Evolutionary conservation across 2,113 vertebrate genomes (phyloP).

Genomic region (Alectura lathami): DNA sequence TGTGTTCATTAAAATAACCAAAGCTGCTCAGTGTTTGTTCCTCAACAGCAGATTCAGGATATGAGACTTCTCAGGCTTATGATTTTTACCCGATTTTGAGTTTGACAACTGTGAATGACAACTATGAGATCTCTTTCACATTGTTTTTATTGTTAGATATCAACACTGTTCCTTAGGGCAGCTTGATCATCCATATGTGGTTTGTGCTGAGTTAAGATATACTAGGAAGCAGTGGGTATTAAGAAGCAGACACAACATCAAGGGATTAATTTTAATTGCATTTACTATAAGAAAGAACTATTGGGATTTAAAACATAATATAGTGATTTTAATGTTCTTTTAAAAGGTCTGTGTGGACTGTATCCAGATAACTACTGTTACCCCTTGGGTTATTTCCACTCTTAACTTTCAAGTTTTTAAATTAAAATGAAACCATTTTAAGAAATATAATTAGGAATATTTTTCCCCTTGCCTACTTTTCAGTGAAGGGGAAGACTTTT

Average conservation of each 20-base stretch:
- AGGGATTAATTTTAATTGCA: constrained; percentile 60
- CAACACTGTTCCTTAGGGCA: not conserved
- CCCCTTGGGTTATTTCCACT: constrained; percentile 12
- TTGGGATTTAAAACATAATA: constrained; percentile 34
- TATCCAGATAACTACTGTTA: not conserved
- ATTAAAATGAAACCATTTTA: constrained; percentile 39
- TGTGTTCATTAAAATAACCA: constrained; percentile 70
- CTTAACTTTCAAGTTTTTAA: constrained; percentile 8
- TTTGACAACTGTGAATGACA: not conserved
- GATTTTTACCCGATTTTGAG: not conserved
- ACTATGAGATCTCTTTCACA: not conserved
- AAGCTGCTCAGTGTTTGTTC: constrained; percentile 50
- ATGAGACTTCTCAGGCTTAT: not conserved
- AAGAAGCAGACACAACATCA: constrained; percentile 24
- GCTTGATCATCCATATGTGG: not conserved
- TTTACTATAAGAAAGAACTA: constrained; percentile 38
- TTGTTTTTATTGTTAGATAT: constrained; percentile 13
- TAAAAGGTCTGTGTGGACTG: not conserved
- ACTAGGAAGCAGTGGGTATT: constrained; percentile 4
- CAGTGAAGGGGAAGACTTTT: not conserved
- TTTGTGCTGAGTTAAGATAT: constrained; percentile 29
- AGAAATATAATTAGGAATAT: not conserved
- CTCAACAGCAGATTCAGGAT: constrained; percentile 9
- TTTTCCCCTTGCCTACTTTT: not conserved
- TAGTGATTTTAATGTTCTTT: constrained; percentile 1